A percentile compares a stretch with the other conserved stretches of the same genome.
Evolutionary conservation across 23 tunicate species (phyloP).

Genomic region (Diplosoma virens): DNA sequence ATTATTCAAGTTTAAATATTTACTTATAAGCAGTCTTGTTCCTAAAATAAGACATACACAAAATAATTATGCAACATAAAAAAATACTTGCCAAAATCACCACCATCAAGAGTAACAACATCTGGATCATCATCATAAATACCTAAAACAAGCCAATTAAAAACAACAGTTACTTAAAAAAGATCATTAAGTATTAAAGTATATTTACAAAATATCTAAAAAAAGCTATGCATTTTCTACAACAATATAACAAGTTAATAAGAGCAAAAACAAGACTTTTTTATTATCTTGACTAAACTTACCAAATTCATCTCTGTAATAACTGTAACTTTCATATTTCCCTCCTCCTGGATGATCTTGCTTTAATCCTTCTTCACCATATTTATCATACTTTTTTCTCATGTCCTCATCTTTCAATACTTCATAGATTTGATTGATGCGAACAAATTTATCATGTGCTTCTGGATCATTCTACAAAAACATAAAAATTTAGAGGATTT

Average conservation of each 20-base stretch:
- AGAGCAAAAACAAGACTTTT: background rate
- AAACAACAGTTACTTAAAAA: background rate
- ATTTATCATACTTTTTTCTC: conserved; percentile 95
- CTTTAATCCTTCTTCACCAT: conserved; percentile 97
- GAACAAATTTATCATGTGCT: conserved; percentile 95
- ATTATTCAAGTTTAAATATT: no score
- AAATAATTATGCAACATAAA: no score
- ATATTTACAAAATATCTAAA: background rate
- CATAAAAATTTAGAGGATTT: background rate
- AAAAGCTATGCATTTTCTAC: no score
- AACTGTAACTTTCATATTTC: conserved; percentile 83
- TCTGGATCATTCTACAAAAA: conserved; percentile 82
- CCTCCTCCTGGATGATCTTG: conserved; percentile 78
- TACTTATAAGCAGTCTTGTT: no score
- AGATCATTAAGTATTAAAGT: background rate
- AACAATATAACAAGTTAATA: no score
- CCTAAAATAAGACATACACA: no score
- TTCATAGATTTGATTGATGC: conserved; percentile 90
- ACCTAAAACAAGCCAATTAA: conserved; percentile 33
- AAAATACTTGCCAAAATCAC: conserved; percentile 92
- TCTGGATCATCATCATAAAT: conserved; percentile 99
- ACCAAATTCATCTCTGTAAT: conserved; percentile 97
- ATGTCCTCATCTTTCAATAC: conserved; percentile 95
- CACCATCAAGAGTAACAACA: conserved; percentile 80
- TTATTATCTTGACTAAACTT: no score